Evolutionary conservation across 2,888 invertebrate species (phyloP).

Genomic region (Neoaliturus tenellus): DNA sequence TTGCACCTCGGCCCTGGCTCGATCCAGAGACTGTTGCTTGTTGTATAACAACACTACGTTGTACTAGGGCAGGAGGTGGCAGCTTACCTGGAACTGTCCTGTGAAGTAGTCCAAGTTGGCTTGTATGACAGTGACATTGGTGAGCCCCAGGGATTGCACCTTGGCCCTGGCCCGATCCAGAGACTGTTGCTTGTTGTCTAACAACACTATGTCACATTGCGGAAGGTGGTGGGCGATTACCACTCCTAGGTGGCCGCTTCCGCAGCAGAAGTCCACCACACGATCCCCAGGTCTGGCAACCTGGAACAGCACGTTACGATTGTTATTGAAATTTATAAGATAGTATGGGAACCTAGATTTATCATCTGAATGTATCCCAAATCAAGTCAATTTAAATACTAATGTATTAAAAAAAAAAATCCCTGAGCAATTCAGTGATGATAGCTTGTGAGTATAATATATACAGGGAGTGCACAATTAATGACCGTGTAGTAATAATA

Average conservation of each 20-base stretch:
- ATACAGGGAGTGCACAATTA: too few relatives aligned
- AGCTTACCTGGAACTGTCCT: conserved; percentile 74
- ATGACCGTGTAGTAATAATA: too few relatives aligned
- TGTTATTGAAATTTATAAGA: too few relatives aligned
- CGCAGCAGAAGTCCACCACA: conserved; percentile 96
- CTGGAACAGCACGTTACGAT: too few relatives aligned
- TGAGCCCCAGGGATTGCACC: conserved; percentile 79
- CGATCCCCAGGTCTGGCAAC: conserved; percentile 80
- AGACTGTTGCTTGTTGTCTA: conserved; percentile 96
- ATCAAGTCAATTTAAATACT: too few relatives aligned
- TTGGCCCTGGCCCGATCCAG: conserved; percentile 84
- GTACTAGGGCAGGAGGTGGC: conserved; percentile 83
- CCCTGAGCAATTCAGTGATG: too few relatives aligned
- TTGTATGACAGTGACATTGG: conserved; percentile 87
- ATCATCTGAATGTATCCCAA: too few relatives aligned
- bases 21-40: conserved; percentile 88
- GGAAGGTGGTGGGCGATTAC: conserved; percentile 88
- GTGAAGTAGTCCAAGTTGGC: conserved; percentile 94
- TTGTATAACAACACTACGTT: conserved; percentile 91
- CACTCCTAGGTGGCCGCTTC: conserved; percentile 95
- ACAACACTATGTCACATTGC: conserved; percentile 84
- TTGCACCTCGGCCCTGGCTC: conserved; percentile 83
- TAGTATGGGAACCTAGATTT: too few relatives aligned
- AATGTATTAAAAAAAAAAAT: too few relatives aligned
- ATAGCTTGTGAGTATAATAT: too few relatives aligned